Conservation (phyloP, 2,888 invertebrate species). For the Darwinula stevensoni region DNA sequence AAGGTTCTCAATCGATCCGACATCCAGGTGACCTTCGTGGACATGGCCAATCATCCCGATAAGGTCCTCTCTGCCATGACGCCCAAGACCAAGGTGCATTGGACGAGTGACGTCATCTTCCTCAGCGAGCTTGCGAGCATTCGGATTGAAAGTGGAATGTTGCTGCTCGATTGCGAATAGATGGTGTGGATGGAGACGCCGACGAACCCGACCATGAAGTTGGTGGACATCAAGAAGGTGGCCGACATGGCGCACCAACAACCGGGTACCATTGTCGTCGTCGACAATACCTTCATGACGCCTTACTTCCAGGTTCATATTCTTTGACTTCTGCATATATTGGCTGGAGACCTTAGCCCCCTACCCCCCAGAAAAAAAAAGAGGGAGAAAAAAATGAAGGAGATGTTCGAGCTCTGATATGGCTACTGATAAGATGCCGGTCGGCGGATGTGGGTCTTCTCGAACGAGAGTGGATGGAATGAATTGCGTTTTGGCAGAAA, state of each 20-base stretch:
- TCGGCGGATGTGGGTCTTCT: not conserved
- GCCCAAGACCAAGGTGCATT: slow-evolving; percentile 59
- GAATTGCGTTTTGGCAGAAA: slow-evolving; percentile 23
- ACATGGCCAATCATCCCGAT: slow-evolving; percentile 30
- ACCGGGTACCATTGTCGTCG: slow-evolving; percentile 32
- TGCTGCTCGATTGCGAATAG: slow-evolving; percentile 13
- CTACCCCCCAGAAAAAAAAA: not conserved
- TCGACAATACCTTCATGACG: slow-evolving; percentile 82
- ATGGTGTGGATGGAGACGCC: slow-evolving; percentile 78
- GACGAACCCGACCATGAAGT: slow-evolving; percentile 73
- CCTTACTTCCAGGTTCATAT: slow-evolving; percentile 42
- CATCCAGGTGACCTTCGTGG: slow-evolving; percentile 41
- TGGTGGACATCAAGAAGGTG: slow-evolving; percentile 53
- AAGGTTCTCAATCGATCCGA: slow-evolving; percentile 26
- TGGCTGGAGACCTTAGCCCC: too few species aligned
- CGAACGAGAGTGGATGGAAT: not conserved
- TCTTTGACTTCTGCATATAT: too few species aligned
- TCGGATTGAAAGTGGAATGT: too few species aligned
- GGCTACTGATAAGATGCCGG: not conserved
- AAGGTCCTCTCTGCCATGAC: slow-evolving; percentile 35
- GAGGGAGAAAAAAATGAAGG: too few species aligned
- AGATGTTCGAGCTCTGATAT: too few species aligned
- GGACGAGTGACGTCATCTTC: too few species aligned
- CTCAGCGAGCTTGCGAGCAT: too few species aligned
- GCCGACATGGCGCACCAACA: slow-evolving; percentile 26